phyloP scores from a whole-genome alignment of 2,113 vertebrate species.

The Sorex fumeus region DNA sequence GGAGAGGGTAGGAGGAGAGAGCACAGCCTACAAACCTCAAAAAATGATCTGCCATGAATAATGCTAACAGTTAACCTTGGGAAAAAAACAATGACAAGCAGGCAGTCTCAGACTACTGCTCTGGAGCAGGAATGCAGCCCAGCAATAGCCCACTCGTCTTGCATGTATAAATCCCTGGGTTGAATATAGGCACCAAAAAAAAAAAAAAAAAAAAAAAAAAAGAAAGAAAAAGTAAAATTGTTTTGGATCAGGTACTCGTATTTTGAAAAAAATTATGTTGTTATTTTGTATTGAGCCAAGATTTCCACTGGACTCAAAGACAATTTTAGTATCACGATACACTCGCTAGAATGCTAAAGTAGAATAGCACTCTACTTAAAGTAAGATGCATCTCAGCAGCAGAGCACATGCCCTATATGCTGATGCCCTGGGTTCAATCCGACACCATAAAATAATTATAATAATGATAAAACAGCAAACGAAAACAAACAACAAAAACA shows the following conservation, averaged over 20 bases:
- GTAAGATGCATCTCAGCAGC: neutral
- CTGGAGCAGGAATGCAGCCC: neutral
- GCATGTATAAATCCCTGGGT: no score
- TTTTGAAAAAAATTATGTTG: neutral
- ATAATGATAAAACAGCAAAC: neutral
- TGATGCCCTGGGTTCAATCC: neutral
- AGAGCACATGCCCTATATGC: no score
- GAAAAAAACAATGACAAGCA: constrained; percentile 43
- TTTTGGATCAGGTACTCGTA: neutral
- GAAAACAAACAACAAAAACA: constrained; percentile 35
- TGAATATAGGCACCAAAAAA: no score
- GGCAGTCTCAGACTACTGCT: constrained; percentile 17
- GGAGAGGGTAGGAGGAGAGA: neutral
- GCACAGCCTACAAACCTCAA: constrained; percentile 10
- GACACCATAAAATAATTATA: constrained; percentile 7
- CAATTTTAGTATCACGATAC: constrained; percentile 53
- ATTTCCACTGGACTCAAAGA: neutral
- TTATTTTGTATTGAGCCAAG: neutral
- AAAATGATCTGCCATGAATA: constrained; percentile 6
- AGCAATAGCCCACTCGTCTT: no score
- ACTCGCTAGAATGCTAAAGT: neutral
- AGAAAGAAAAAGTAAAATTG: no score
- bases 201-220: no score
- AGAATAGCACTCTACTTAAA: constrained; percentile 59
- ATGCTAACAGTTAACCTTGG: neutral